Evolutionary conservation across 1,140 invertebrate genomes (phyloP), one percentile per base, ranked within the genome.

Genomic region (Drosophila auraria): DNA sequence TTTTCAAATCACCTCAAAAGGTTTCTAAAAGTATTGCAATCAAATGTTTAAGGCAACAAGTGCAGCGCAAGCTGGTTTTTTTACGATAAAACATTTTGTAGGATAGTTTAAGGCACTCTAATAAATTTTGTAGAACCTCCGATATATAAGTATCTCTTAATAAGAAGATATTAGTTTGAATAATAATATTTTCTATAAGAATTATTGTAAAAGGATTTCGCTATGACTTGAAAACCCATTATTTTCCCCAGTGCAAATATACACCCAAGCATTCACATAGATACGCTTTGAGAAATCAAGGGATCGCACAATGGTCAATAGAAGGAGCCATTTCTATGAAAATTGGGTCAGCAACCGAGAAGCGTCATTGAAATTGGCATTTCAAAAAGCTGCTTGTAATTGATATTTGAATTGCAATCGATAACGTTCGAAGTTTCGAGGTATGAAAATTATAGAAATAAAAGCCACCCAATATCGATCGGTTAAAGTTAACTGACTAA

Each of bases 231-330:
- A 30, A 30, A 6, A 30, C 27, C 5, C 2, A 56, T 6, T 14
- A 5, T 69, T 57, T 47, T 4, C 5, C 14, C 14, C n/a, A 71
- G 50, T 71, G 56, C 14, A 25, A 0, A 47, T 49, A 54, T n/a
- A 58, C 30, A 42, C 12, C 57, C 38, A 66, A 15, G 25, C 49
- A 62, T 36, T 25, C 51, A 65, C 50, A 76, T 54, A 80, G 50
- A 56, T 57, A 59, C 58, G 38, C 38, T 38, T 56, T 49, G 47
- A 33, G 50, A 73, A 83, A 80, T 80, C 83, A 74, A 69, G 80
- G 78, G 66, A 78, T 72, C 78, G 86, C 69, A 87, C 83, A 87
- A 87, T 87, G 83, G 84, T 82, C 78, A 66, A 59, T 64, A 66
- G 80, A 61, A 50, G 64, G 66, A 83, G 71, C 77, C 60, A 80